Percentiles rank a stretch among this genome's conserved stretches.
Evolutionary conservation across 2,888 invertebrate species (phyloP).

Genomic region (Amiota mariae): DNA sequence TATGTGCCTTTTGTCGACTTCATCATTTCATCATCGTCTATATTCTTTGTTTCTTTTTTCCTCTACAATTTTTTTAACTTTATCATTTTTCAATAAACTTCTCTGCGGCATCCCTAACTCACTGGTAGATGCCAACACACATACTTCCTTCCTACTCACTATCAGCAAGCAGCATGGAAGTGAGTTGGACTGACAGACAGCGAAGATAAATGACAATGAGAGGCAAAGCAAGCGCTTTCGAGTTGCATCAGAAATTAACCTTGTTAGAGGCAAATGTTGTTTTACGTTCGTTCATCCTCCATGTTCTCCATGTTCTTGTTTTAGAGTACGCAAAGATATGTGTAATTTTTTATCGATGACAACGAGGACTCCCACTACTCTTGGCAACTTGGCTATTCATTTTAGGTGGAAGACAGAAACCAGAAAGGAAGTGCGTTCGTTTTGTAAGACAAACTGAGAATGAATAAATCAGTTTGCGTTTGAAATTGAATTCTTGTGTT

Average conservation of each 20-base stretch:
- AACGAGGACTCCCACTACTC: too few species aligned
- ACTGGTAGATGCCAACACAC: slow-evolving; percentile 30
- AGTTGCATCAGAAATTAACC: slow-evolving; percentile 71
- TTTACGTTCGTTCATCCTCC: background rate
- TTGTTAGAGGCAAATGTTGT: slow-evolving; percentile 61
- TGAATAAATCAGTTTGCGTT: slow-evolving; percentile 68
- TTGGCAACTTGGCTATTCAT: too few species aligned
- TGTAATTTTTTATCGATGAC: slow-evolving; percentile 62
- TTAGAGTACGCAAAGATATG: slow-evolving; percentile 53
- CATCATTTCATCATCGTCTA: background rate
- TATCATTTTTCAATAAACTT: slow-evolving; percentile 48
- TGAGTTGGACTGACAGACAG: slow-evolving; percentile 50
- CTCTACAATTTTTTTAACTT: background rate
- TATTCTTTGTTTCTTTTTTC: background rate
- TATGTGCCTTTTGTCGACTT: slow-evolving; percentile 12
- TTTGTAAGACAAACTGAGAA: slow-evolving; percentile 35
- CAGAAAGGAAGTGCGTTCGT: too few species aligned
- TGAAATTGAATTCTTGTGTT: slow-evolving; percentile 68
- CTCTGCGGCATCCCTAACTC: background rate
- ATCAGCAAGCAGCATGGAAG: too few species aligned
- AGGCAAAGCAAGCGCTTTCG: slow-evolving; percentile 38
- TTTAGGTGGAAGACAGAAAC: too few species aligned
- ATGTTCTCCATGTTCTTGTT: too few species aligned
- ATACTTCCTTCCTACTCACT: too few species aligned
- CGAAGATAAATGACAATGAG: slow-evolving; percentile 70